Evolutionary conservation across 2,797 vertebrate genomes (phyloP).

Genomic region (Peromyscus melanophrys): DNA sequence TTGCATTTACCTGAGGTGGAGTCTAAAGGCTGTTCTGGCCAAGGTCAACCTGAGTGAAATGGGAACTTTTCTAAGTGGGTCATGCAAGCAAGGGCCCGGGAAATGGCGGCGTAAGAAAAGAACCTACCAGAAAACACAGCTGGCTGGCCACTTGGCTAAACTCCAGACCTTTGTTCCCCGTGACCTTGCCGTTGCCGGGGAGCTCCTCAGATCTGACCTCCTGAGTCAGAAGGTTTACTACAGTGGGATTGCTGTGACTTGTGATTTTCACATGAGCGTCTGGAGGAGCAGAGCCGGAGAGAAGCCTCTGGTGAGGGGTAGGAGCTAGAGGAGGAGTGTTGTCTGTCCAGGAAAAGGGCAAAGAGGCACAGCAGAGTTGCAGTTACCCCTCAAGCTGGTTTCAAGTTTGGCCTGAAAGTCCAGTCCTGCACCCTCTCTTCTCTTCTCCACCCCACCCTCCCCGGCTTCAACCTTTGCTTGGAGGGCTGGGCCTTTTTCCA

Average conservation of each 20-base stretch:
- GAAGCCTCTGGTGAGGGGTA: background rate
- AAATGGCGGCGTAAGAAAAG: background rate
- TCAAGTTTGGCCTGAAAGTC: slow-evolving; percentile 48
- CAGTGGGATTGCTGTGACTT: background rate
- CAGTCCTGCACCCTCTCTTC: background rate
- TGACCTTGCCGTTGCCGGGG: background rate
- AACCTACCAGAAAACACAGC: background rate
- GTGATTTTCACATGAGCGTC: background rate
- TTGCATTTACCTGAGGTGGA: background rate
- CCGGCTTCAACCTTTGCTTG: background rate
- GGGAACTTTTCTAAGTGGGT: background rate
- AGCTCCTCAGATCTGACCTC: background rate
- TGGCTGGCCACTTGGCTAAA: background rate
- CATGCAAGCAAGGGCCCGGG: background rate
- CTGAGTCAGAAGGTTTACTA: background rate
- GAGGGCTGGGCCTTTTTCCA: background rate
- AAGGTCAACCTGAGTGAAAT: background rate
- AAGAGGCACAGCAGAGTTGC: background rate
- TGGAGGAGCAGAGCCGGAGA: background rate
- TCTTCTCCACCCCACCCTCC: background rate
- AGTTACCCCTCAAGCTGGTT: background rate
- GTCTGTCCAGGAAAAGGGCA: background rate
- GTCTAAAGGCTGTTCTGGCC: background rate
- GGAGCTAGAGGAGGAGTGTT: background rate
- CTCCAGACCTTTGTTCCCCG: background rate